phyloP scores from a whole-genome alignment of 2,888 invertebrate species.

The Entomobrya proxima region DNA sequence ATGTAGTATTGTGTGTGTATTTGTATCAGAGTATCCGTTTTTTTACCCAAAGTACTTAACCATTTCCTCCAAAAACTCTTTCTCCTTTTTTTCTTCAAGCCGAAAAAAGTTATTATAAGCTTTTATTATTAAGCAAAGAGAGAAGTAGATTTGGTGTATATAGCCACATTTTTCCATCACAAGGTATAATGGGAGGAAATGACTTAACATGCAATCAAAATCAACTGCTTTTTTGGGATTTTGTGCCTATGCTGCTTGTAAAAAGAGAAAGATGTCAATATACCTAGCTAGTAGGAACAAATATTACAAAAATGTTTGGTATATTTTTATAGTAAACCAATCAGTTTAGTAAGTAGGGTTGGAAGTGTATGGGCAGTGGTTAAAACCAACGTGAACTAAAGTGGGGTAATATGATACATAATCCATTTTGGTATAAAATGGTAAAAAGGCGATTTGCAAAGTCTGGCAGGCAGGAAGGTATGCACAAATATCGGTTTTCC shows the following conservation, averaged over 20 bases:
- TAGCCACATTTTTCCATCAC: conserved; percentile 24
- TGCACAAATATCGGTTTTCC: conserved; percentile 59
- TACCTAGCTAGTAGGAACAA: too few relatives aligned
- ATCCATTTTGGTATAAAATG: too few relatives aligned
- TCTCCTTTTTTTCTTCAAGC: neutral
- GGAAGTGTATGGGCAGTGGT: neutral
- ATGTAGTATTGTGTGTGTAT: conserved; percentile 32
- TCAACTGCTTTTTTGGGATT: conserved; percentile 64
- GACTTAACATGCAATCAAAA: conserved; percentile 71
- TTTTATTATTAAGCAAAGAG: too few relatives aligned
- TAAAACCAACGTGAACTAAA: neutral
- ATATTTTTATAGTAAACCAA: too few relatives aligned
- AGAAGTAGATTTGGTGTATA: too few relatives aligned
- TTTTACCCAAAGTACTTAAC: conserved; percentile 59
- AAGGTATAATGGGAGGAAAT: conserved; percentile 65
- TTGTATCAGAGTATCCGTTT: conserved; percentile 55
- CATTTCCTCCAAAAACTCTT: conserved; percentile 54
- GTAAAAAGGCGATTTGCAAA: too few relatives aligned
- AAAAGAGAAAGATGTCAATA: conserved; percentile 35
- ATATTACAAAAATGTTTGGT: too few relatives aligned
- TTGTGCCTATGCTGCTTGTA: neutral
- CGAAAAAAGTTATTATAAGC: neutral
- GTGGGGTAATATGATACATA: neutral
- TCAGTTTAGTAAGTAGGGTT: neutral
- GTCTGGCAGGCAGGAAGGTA: conserved; percentile 50